These are phyloP conservation scores for Callinectes sapidus DNA, from an alignment of 2,888 invertebrate genomes.

Conservation along the genomic window DNA sequence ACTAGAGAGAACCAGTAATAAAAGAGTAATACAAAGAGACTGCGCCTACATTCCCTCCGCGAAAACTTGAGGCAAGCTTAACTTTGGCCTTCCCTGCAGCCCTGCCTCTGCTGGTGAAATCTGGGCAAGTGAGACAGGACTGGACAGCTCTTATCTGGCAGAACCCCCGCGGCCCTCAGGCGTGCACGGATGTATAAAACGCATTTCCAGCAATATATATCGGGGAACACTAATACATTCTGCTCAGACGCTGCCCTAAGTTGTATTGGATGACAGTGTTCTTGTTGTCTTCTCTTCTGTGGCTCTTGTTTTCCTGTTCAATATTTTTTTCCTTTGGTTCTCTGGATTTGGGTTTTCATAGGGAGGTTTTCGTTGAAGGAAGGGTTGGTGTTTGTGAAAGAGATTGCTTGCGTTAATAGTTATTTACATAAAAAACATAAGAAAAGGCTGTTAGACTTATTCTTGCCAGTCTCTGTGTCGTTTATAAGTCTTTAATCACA, in stretches of 20 bases:
- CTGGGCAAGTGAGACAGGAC: neutral
- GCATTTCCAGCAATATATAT: neutral
- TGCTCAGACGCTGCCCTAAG: neutral
- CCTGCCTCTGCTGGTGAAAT: neutral
- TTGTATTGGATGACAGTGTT: neutral
- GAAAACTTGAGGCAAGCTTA: conserved; percentile 18
- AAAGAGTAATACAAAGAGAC: neutral
- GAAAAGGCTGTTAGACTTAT: too few relatives aligned
- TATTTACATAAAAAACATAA: too few relatives aligned
- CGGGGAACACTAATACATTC: neutral
- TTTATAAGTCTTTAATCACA: too few relatives aligned
- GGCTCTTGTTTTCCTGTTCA: neutral
- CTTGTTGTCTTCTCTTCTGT: neutral
- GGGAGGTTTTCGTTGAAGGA: neutral
- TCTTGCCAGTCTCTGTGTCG: too few relatives aligned
- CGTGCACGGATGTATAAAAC: neutral
- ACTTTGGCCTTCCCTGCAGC: neutral
- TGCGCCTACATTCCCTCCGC: neutral
- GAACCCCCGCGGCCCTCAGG: neutral
- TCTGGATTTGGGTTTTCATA: neutral
- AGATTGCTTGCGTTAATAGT: neutral
- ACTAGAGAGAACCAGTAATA: neutral
- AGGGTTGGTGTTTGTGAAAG: neutral
- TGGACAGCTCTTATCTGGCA: neutral
- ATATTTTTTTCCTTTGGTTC: neutral